Conservation (phyloP, 2,113 vertebrate genomes). For the Amblyopsis rosae region DNA sequence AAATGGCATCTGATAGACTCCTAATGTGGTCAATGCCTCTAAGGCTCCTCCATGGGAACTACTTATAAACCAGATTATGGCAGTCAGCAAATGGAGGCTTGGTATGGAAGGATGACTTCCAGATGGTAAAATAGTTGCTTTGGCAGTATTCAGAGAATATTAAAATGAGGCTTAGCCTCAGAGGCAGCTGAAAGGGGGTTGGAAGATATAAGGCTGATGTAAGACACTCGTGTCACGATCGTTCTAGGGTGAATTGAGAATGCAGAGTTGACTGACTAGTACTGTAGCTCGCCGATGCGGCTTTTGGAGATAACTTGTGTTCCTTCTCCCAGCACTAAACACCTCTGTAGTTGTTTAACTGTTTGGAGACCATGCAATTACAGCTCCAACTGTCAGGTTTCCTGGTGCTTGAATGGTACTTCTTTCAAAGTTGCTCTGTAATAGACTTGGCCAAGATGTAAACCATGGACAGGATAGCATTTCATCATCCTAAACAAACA, state of each 20-base stretch:
- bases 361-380: constrained; percentile 46
- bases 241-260: constrained; percentile 7
- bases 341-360: constrained; percentile 39
- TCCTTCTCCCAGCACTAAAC: constrained; percentile 3
- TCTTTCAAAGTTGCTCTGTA: constrained; percentile 45
- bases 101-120: constrained; percentile 66
- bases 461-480: constrained; percentile 32
- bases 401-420: constrained; percentile 45
- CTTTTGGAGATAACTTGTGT: background rate
- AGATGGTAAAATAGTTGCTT: constrained; percentile 73
- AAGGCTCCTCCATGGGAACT: constrained; percentile 65
- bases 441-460: constrained; percentile 43
- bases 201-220: constrained; percentile 47
- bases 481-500: constrained; percentile 15
- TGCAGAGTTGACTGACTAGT: constrained; percentile 3
- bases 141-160: constrained; percentile 68
- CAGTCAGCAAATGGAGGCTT: constrained; percentile 67
- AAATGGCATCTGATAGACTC: constrained; percentile 40
- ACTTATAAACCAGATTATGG: constrained; percentile 68
- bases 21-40: constrained; percentile 37
- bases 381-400: constrained; percentile 30
- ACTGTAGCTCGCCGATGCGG: background rate
- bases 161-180: constrained; percentile 42
- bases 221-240: constrained; percentile 31
- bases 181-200: constrained; percentile 22